A percentile compares a stretch with the other conserved stretches of the same genome.
Evolutionary conservation across 92 coral and sea anemone genomes (phyloP).

Genomic region (Palythoa caribaeorum): DNA sequence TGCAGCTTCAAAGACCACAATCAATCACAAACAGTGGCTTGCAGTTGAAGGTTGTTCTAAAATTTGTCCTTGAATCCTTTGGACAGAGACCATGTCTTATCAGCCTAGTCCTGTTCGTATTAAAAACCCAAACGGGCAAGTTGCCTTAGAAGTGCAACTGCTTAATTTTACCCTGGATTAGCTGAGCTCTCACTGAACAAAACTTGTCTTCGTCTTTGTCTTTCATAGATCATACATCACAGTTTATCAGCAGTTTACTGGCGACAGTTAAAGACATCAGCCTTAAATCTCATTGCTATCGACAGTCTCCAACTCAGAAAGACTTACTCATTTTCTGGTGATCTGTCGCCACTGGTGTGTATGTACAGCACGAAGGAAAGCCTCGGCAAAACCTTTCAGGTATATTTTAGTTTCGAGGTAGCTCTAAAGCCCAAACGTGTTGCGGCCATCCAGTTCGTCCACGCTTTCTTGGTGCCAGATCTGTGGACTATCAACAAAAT

Average conservation of each 20-base stretch:
- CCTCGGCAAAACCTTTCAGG: background rate
- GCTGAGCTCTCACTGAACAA: background rate
- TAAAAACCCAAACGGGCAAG: background rate
- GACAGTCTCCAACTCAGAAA: background rate
- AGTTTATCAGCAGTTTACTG: background rate
- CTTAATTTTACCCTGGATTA: background rate
- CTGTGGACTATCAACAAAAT: conserved; percentile 43
- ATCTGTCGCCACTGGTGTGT: background rate
- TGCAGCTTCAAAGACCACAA: background rate
- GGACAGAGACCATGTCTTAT: background rate
- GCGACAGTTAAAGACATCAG: background rate
- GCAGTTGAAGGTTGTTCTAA: background rate
- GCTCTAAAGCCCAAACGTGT: conserved; percentile 98
- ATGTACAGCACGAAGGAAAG: background rate
- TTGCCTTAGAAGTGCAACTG: background rate
- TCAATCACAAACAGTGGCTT: background rate
- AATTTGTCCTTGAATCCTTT: background rate
- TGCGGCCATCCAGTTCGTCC: conserved; percentile 99
- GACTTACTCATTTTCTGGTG: background rate
- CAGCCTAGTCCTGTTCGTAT: background rate
- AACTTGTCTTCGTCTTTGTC: background rate
- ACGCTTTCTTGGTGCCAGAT: conserved; percentile 85
- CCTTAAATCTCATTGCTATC: background rate
- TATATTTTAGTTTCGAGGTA: conserved; percentile 53
- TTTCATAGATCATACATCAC: conserved; percentile 4